Evolutionary conservation across 2,797 vertebrate species (phyloP).

Genomic region (Pipistrellus pipistrellus): DNA sequence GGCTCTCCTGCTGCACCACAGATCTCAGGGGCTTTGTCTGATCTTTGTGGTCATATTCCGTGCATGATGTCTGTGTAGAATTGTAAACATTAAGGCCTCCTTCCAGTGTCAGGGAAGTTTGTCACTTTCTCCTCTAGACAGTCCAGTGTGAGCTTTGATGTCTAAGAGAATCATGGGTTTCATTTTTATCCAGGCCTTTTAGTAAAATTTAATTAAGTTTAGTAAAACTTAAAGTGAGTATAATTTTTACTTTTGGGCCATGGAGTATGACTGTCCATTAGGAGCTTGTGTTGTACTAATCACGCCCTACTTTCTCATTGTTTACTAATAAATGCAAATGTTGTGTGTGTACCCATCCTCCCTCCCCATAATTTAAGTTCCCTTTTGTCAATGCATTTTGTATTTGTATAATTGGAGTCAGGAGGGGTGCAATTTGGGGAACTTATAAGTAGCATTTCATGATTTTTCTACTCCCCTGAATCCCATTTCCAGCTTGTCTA

Average conservation of each 20-base stretch:
- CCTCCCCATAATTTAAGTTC: not conserved
- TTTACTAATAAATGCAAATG: not conserved
- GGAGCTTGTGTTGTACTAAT: not conserved
- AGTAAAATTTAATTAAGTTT: not conserved
- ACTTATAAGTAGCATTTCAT: slow-evolving; percentile 24
- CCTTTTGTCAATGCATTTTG: not conserved
- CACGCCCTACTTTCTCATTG: not conserved
- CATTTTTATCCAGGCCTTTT: not conserved
- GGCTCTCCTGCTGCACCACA: not conserved
- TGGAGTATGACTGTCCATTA: not conserved
- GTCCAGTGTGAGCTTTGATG: not conserved
- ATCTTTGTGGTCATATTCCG: not conserved
- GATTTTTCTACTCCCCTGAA: not conserved
- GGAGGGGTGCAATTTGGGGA: not conserved
- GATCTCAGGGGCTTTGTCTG: not conserved
- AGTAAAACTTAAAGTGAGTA: not conserved
- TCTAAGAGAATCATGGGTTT: not conserved
- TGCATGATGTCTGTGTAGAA: not conserved
- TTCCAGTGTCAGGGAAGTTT: not conserved
- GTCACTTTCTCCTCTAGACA: not conserved
- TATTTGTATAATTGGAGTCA: slow-evolving; percentile 32
- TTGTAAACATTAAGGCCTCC: not conserved
- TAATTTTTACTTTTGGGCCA: not conserved
- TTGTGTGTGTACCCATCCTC: not conserved
- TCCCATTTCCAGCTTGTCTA: not conserved